Evolutionary conservation across 2,797 vertebrate species (phyloP), one percentile per base, ranked within the genome.

Genomic region (Fratercula arctica): DNA sequence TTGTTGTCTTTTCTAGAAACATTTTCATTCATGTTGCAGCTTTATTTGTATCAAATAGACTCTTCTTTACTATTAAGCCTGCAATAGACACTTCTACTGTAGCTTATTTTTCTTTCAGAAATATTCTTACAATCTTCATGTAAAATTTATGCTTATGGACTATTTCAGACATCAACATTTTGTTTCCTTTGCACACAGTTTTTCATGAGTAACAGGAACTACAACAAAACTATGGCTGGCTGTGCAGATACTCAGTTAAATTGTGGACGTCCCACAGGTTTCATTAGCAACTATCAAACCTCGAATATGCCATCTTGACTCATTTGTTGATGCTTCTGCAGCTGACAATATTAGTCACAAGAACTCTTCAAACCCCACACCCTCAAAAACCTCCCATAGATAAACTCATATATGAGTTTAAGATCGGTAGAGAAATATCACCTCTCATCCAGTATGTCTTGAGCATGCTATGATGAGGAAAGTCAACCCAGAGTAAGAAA

Each of bases 161-260:
- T 59, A 5, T 21, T 78, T 87, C 53, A 48, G 39, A 28, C 6
- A 16, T 20, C 0, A 0, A 33, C 3, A 3, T 25, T 57, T 57
- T 31, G 2, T 59, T 67, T 78, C 26, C 5, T 46, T 54, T 1
- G 0, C 3, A 14, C 6, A 5, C 3, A 28, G 25, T 33, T 74
- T 67, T 73, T 61, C 18, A 12, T 43, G 16, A 43, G 19, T 37
- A 73, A 59, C 33, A 59, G 21, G 43, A 53, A 9, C 5, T 74
- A 53, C 31, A 56, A 9, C 16, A 31, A 24, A 61, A 7, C 43
- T 3, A 1, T 19, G 29, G 6, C 28, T 57, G 2, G 16, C 24
- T 29, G 23, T 45, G 33, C 26, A 85, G 51, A 29, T n/a, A 31
- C 3, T 59, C 19, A 31, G 16, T 50, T 64, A 61, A 45, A 26